Evolutionary conservation across 2,888 invertebrate species (phyloP), one percentile per base, ranked within the genome.

Genomic region (Parasteatoda lunata): DNA sequence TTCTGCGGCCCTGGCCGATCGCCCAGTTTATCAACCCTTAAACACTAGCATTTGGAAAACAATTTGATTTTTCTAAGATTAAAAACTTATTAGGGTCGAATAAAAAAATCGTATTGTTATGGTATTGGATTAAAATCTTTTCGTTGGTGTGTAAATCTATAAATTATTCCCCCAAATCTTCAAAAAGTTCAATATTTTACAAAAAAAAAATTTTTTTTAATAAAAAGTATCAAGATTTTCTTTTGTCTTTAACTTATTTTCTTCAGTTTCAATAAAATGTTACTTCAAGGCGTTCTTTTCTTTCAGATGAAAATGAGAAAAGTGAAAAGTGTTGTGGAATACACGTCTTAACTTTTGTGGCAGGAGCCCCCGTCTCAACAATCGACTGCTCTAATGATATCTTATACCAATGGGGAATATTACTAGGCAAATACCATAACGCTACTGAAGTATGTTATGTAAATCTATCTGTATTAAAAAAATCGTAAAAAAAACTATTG

Each of bases 311-410:
- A 4, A 66, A 49, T 30, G 11, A 3, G 49, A 72, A 84, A n/a
- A 79, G 52, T 48, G 13, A 45, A 7, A 80, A 80, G 11, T 15
- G 13, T 4, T 90, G 69, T 91, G 94, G 95, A 0, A 95, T 97
- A 0, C 93, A 97, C 4, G 93, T 98, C 13, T 92, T 97, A 90
- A 94, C 95, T 91, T 97, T 93, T 91, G 93, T 95, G 13, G 95
- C 96, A 0, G 97, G 97, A 0, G 93, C 94, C 82, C 92, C 95
- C 83, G 92, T 97, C 78, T 92, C 93, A 59, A 92, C 94, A 84
- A 94, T 95, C 0, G 93, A 94, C 0, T 92, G 93, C 78, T 94
- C 94, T 0, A 92, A 94, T 54, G 92, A 94, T 5, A 91, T 97
- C 86, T 93, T 95, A 87, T 95, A 94, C 90, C 94, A 96, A 90